Evolutionary conservation across 2,113 vertebrate species (phyloP).

Genomic region (Calonectris borealis): DNA sequence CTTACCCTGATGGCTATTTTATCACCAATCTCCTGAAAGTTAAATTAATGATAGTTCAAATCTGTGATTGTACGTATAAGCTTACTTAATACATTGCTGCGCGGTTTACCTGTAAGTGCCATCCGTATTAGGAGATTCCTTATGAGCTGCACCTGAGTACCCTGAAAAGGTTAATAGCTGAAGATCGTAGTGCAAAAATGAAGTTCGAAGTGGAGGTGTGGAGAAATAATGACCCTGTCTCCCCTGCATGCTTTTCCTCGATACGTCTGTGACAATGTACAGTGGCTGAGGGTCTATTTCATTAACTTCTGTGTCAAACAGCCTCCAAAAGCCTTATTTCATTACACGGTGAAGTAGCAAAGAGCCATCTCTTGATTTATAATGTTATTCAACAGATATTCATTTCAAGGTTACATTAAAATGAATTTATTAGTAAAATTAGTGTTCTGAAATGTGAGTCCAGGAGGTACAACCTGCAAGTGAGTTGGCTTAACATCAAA

Average conservation of each 20-base stretch:
- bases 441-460: not conserved
- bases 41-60: not conserved
- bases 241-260: not conserved
- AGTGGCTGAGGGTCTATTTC: not conserved
- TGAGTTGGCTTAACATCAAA: not conserved
- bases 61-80: not conserved
- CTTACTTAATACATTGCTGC: not conserved
- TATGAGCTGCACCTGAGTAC: not conserved
- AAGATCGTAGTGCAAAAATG: not conserved
- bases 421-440: conserved; percentile 21
- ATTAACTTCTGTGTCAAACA: not conserved
- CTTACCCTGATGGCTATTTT: not conserved
- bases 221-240: not conserved
- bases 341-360: not conserved
- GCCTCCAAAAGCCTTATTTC: not conserved
- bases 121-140: not conserved
- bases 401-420: not conserved
- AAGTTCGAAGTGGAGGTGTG: not conserved
- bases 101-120: not conserved
- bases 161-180: not conserved
- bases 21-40: not conserved
- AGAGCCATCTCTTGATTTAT: not conserved
- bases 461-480: not conserved
- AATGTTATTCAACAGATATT: not conserved
- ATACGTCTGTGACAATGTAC: not conserved